Conservation (phyloP, 2,797 vertebrate genomes). For the Rhincodon typus region DNA sequence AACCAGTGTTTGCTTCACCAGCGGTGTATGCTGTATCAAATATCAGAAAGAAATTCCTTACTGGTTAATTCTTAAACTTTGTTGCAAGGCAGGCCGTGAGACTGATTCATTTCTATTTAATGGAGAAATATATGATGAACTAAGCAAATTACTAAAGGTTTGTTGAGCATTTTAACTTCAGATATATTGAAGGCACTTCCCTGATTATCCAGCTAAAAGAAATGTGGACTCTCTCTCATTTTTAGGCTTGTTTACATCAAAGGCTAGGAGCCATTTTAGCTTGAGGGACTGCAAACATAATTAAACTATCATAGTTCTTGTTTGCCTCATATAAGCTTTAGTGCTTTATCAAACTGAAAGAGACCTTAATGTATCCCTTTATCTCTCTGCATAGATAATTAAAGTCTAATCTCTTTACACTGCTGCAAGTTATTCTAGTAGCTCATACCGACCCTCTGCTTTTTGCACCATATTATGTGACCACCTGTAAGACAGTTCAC, state of each 20-base stretch:
- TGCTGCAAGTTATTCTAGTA: conserved; percentile 37
- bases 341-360: conserved; percentile 46
- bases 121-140: conserved; percentile 32
- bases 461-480: conserved; percentile 43
- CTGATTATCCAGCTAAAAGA: conserved; percentile 47
- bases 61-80: conserved; percentile 45
- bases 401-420: conserved; percentile 45
- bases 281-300: conserved; percentile 46
- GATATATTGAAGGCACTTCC: conserved; percentile 31
- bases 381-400: conserved; percentile 41
- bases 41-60: not conserved
- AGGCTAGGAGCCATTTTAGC: conserved; percentile 54
- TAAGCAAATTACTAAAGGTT: conserved; percentile 36
- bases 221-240: conserved; percentile 47
- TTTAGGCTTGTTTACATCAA: conserved; percentile 52
- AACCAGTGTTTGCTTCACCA: not conserved
- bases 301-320: conserved; percentile 43
- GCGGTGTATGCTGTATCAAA: not conserved
- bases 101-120: conserved; percentile 31
- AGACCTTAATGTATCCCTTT: conserved; percentile 41
- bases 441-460: conserved; percentile 42
- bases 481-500: conserved; percentile 41
- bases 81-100: conserved; percentile 47
- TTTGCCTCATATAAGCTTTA: conserved; percentile 47
- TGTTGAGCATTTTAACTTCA: conserved; percentile 40